A percentile compares a stretch with the other conserved stretches of the same genome.
phyloP scores from a whole-genome alignment of 1,140 invertebrate genomes.

The Penaeus japonicus region DNA sequence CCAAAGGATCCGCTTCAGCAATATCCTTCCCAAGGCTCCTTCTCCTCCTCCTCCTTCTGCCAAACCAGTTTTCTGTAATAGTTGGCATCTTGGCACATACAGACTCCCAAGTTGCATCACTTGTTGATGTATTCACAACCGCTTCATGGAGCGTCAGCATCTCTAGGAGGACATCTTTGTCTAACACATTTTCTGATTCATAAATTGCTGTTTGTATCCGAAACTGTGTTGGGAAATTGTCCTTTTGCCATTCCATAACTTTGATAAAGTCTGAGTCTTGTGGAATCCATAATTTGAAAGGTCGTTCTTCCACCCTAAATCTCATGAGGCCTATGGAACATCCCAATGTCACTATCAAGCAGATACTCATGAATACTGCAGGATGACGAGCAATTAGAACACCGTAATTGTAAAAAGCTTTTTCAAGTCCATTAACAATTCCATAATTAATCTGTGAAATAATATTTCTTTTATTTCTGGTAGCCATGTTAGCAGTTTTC shows the following conservation, averaged over 20 bases:
- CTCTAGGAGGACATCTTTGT: conserved; percentile 67
- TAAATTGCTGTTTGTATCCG: conserved; percentile 72
- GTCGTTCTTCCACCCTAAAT: conserved; percentile 73
- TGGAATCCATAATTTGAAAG: conserved; percentile 77
- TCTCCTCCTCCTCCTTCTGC: conserved; percentile 38
- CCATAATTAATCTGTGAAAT: conserved; percentile 29
- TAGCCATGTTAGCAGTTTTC: background rate
- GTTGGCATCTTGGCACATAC: conserved; percentile 53
- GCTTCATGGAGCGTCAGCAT: conserved; percentile 61
- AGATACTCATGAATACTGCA: conserved; percentile 67
- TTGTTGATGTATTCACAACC: conserved; percentile 36
- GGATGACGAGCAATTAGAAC: conserved; percentile 64
- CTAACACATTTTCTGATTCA: conserved; percentile 73
- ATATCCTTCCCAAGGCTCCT: background rate
- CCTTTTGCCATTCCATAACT: conserved; percentile 77
- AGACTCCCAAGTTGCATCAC: conserved; percentile 28
- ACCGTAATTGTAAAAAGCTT: conserved; percentile 60
- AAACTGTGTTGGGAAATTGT: conserved; percentile 73
- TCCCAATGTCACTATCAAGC: conserved; percentile 67
- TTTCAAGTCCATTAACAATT: conserved; percentile 41
- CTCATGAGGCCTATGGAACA: conserved; percentile 69
- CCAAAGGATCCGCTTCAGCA: background rate
- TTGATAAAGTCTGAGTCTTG: conserved; percentile 73
- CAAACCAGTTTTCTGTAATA: conserved; percentile 33
- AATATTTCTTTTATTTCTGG: background rate